Conservation (phyloP, 2,113 vertebrate genomes). For the Trematocara zebra region DNA sequence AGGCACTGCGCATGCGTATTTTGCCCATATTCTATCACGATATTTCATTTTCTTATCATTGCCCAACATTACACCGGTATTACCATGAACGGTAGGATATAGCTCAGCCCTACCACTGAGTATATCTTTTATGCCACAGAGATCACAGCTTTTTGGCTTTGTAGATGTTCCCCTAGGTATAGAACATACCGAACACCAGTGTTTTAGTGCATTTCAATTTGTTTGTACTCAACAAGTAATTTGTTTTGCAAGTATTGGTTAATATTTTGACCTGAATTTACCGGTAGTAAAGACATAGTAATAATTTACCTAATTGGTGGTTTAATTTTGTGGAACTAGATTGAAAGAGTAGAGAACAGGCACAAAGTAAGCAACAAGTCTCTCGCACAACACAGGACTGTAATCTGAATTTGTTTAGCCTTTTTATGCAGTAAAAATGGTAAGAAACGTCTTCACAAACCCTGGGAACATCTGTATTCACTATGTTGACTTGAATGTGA, state of each 20-base stretch:
- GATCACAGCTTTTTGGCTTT: background rate
- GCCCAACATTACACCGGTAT: too few relatives aligned
- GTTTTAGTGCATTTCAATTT: background rate
- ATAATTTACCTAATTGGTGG: background rate
- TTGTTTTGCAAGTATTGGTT: rapidly evolving
- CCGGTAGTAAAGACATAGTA: background rate
- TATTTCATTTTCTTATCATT: too few relatives aligned
- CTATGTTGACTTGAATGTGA: background rate
- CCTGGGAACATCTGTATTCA: background rate
- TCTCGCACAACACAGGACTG: background rate
- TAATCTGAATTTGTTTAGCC: background rate
- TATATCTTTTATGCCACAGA: background rate
- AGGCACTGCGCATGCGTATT: too few relatives aligned
- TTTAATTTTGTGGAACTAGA: background rate
- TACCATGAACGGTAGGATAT: too few relatives aligned
- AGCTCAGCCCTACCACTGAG: background rate
- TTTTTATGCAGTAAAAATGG: background rate
- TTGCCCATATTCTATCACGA: too few relatives aligned
- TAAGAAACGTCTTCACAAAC: background rate
- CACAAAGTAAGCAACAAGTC: background rate
- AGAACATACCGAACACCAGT: background rate
- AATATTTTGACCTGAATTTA: background rate
- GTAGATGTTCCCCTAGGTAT: background rate
- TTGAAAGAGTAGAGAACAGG: background rate
- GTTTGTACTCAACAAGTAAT: background rate